A percentile compares a stretch with the other conserved stretches of the same genome.
Conservation (phyloP, 1,140 invertebrate species). For the Ooceraea biroi region DNA sequence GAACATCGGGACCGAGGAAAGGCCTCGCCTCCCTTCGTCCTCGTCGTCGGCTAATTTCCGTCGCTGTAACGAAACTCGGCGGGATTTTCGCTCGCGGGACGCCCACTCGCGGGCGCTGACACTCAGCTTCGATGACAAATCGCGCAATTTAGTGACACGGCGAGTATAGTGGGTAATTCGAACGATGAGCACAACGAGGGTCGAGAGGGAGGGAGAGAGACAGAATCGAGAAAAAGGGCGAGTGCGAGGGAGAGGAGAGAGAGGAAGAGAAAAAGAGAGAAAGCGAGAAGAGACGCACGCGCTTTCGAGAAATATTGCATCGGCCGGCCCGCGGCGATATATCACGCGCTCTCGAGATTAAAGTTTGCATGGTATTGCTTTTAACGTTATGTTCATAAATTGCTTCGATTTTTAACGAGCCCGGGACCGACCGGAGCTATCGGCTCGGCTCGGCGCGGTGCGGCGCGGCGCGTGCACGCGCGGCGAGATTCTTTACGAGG, state of each 20-base stretch:
- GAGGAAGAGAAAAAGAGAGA: neutral
- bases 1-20: neutral
- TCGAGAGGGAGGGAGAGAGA: neutral
- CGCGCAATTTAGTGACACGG: slow-evolving; percentile 41
- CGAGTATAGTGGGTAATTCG: slow-evolving; percentile 15
- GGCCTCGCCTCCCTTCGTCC: neutral
- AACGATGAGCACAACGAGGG: slow-evolving; percentile 24
- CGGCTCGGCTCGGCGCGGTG: slow-evolving; percentile 8
- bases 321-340: slow-evolving; percentile 53
- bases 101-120: slow-evolving; percentile 26
- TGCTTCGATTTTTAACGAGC: slow-evolving; percentile 63
- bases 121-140: slow-evolving; percentile 42
- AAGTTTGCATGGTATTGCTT: slow-evolving; percentile 64
- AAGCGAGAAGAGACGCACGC: slow-evolving; percentile 15
- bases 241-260: neutral
- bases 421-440: slow-evolving; percentile 35
- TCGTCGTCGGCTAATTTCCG: slow-evolving; percentile 22
- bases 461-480: neutral
- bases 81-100: slow-evolving; percentile 24
- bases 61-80: slow-evolving; percentile 31
- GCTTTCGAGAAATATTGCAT: slow-evolving; percentile 62
- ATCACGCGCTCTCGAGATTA: slow-evolving; percentile 63
- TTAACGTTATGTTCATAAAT: slow-evolving; percentile 64
- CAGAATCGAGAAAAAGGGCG: neutral
- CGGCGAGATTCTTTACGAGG: slow-evolving; percentile 65